A percentile compares a stretch with the other conserved stretches of the same genome.
These are phyloP conservation scores for Lethrus apterus DNA, from an alignment of 1,140 invertebrate genomes.

Conservation along the genomic window DNA sequence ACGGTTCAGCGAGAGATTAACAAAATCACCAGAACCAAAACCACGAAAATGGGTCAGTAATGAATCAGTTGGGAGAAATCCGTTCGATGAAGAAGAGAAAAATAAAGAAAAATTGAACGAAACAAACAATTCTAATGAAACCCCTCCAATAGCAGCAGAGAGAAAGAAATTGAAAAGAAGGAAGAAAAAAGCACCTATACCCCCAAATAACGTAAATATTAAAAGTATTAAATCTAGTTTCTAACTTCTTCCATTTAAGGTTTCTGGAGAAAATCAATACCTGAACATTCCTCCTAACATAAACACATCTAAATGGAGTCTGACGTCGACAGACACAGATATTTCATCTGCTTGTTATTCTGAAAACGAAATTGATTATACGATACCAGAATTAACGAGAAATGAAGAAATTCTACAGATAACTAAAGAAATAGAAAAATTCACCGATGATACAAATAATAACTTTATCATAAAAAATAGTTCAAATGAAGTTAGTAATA, in stretches of 20 bases:
- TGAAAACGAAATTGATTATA: slow-evolving; percentile 9
- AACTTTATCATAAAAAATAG: slow-evolving; percentile 13
- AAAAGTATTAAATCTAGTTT: background rate
- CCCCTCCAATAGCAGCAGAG: slow-evolving; percentile 6
- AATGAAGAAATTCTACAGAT: slow-evolving; percentile 15
- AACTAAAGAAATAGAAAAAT: slow-evolving; percentile 16
- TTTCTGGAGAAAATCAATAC: slow-evolving; percentile 7
- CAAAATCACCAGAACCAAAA: slow-evolving; percentile 8
- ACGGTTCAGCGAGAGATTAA: slow-evolving; percentile 18
- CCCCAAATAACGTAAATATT: slow-evolving; percentile 7
- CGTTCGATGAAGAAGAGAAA: slow-evolving; percentile 15
- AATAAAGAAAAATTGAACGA: too few species aligned
- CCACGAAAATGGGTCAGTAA: background rate
- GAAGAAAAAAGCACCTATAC: slow-evolving; percentile 19
- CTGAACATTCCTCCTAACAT: background rate
- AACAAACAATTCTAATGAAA: too few species aligned
- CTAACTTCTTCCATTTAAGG: slow-evolving; percentile 6
- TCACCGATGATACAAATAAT: slow-evolving; percentile 19
- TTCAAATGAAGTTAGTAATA: background rate
- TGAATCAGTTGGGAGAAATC: slow-evolving; percentile 9
- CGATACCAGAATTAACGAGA: slow-evolving; percentile 6
- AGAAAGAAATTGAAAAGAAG: slow-evolving; percentile 8
- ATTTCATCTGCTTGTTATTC: slow-evolving; percentile 14
- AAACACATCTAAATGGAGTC: slow-evolving; percentile 24
- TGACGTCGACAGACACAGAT: slow-evolving; percentile 24